Evolutionary conservation across 2,888 invertebrate species (phyloP), one percentile per base, ranked within the genome.

Genomic region (Idaea dimidiata): DNA sequence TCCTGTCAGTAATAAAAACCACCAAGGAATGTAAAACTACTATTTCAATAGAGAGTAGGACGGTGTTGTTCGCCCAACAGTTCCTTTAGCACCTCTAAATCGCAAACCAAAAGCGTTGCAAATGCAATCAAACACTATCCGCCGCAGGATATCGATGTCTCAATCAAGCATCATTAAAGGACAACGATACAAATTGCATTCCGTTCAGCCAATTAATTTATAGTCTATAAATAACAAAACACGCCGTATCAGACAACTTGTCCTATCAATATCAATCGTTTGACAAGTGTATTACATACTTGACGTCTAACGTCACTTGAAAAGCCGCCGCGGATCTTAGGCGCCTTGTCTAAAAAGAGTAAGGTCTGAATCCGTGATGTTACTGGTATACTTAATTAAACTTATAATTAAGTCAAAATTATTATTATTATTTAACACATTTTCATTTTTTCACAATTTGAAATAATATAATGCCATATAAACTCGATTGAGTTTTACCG

Each of bases 191-290:
- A 78, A 76, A 79, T 79, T 79, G 74, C 76, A 78, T 80, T 78
- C 79, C 76, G 66, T 70, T 70, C 73, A 66, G 76, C 75, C 78
- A 79, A 81, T 81, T 80, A 79, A 79, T 79, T 76, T 74, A 76
- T 78, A 73, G 68, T 56, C 74, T 76, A 76, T 77, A 75, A 67
- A 71, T 72, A 72, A 75, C 75, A 77, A 65, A 70, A 71, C 73
- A 72, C 72, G 73, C 73, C 72, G 71, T 71, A 72, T 72, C 71
- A 58, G 72, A 73, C 72, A 75, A 68, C 74, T 72, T 73, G 75
- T 74, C 73, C 77, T 80, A 83, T 82, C 80, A 76, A 78, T 82
- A 81, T 82, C 80, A 81, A 80, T 82, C 79, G 72, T 70, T 79
- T 79, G 79, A 81, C 79, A 75, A 77, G 75, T 80, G 73, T 81